Evolutionary conservation across 2,113 vertebrate species (phyloP).

Genomic region (Amphiprion percula): DNA sequence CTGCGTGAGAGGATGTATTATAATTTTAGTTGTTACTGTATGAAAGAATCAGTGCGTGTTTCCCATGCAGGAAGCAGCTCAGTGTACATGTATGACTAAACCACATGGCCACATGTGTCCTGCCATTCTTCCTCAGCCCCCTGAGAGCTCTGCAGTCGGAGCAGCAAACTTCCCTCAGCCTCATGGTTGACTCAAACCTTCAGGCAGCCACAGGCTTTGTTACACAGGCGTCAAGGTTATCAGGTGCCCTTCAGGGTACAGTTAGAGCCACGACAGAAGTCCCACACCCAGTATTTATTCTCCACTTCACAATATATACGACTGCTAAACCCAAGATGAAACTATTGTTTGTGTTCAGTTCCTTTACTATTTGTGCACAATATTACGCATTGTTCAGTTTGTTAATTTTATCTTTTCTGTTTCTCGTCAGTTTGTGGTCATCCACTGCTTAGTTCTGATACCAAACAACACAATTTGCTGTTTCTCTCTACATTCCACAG

Average conservation of each 20-base stretch:
- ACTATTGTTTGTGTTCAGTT: not conserved
- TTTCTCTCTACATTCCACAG: too few species aligned
- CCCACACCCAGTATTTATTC: constrained; percentile 9
- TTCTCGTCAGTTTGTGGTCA: too few species aligned
- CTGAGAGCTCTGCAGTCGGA: constrained; percentile 29
- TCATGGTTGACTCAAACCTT: constrained; percentile 26
- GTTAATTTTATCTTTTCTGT: too few species aligned
- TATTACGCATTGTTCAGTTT: too few species aligned
- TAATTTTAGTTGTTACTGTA: not conserved
- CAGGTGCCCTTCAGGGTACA: constrained; percentile 27
- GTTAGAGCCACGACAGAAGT: constrained; percentile 13
- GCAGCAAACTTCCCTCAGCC: constrained; percentile 33
- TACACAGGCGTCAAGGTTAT: constrained; percentile 43
- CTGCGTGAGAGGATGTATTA: not conserved
- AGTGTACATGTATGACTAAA: constrained; percentile 44
- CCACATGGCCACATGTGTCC: constrained; percentile 63
- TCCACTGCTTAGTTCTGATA: too few species aligned
- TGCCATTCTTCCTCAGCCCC: constrained; percentile 70
- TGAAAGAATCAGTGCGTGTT: constrained; percentile 5
- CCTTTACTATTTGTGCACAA: not conserved
- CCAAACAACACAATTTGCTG: too few species aligned
- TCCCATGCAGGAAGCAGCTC: constrained; percentile 45
- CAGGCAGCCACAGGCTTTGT: constrained; percentile 37
- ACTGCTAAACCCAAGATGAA: not conserved
- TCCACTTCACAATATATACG: not conserved